Evolutionary conservation across 1,140 invertebrate species (phyloP).

Genomic region (Nasonia giraulti): DNA sequence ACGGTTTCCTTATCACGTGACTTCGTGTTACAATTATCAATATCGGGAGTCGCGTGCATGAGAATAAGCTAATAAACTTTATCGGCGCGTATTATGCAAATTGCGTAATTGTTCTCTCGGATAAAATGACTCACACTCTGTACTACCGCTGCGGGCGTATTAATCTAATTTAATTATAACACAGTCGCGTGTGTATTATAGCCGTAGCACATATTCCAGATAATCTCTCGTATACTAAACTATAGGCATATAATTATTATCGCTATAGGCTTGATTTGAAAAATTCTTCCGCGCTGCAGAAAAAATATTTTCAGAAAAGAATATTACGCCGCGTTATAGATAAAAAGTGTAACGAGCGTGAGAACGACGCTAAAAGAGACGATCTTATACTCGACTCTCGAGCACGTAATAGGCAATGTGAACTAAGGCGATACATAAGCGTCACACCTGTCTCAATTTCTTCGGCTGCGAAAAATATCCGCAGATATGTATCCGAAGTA

Average conservation of each 20-base stretch:
- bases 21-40: no score
- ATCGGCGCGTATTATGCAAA: background rate
- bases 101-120: background rate
- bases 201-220: background rate
- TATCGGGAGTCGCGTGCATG: no score
- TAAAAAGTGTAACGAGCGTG: background rate
- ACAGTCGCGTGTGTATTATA: background rate
- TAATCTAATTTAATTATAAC: constrained; percentile 2
- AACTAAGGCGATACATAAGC: background rate
- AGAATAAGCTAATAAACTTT: background rate
- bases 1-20: no score
- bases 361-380: background rate
- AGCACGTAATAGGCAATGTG: constrained; percentile 12
- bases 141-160: background rate
- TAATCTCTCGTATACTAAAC: background rate
- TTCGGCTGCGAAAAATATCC: constrained; percentile 12
- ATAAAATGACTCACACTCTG: no score
- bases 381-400: background rate
- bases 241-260: no score
- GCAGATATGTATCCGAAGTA: constrained; percentile 1
- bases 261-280: background rate
- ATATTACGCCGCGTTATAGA: background rate
- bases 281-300: background rate
- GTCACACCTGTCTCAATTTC: background rate
- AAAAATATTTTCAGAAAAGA: background rate